phyloP scores from a whole-genome alignment of 1,140 invertebrate genomes.

The Belonocnema kinseyi region DNA sequence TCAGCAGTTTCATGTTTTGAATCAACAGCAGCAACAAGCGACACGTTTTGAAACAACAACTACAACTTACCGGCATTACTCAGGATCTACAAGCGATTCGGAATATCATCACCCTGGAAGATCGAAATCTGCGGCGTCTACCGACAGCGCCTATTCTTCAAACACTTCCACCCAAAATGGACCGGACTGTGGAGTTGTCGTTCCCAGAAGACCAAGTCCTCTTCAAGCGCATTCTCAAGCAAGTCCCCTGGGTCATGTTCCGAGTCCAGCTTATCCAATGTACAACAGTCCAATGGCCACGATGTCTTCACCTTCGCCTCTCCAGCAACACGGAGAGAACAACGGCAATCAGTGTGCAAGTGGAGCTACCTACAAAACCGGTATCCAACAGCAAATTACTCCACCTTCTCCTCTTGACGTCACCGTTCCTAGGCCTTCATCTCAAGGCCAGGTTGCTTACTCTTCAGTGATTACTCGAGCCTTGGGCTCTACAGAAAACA shows the following conservation, averaged over 20 bases:
- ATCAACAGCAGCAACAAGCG: conserved; percentile 47
- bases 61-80: conserved; percentile 78
- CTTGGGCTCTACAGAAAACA: conserved; percentile 77
- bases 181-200: conserved; percentile 80
- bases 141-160: conserved; percentile 79
- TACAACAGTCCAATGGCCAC: conserved; percentile 87
- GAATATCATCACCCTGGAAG: conserved; percentile 79
- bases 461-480: conserved; percentile 84
- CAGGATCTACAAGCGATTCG: conserved; percentile 77
- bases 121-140: conserved; percentile 80
- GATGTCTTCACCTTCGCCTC: conserved; percentile 80
- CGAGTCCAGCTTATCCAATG: conserved; percentile 85
- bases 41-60: conserved; percentile 52
- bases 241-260: conserved; percentile 81
- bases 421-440: conserved; percentile 79
- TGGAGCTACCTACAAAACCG: conserved; percentile 70
- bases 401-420: conserved; percentile 83
- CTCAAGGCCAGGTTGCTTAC: conserved; percentile 81
- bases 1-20: conserved; percentile 66
- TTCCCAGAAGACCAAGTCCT: conserved; percentile 82
- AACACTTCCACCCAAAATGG: conserved; percentile 79
- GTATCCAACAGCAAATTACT: conserved; percentile 77
- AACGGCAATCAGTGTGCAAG: conserved; percentile 65
- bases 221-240: conserved; percentile 81
- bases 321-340: conserved; percentile 78